These are phyloP conservation scores for Pelmatolapia mariae DNA, from an alignment of 2,113 vertebrate genomes.

Conservation along the genomic window DNA sequence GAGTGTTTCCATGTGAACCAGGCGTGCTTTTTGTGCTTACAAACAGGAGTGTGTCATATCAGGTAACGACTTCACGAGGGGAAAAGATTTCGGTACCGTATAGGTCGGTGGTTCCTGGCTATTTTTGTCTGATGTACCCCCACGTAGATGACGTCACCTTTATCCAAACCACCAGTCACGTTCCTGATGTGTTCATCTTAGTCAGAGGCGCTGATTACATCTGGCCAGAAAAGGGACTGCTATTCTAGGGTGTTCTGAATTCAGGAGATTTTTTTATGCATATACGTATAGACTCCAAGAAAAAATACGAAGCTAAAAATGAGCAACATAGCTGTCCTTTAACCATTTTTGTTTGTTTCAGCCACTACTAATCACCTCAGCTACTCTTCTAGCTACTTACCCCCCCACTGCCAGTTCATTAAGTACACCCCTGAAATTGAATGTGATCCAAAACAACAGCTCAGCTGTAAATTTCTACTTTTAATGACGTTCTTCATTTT, in stretches of 20 bases:
- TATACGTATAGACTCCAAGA: not conserved
- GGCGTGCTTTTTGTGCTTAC: not conserved
- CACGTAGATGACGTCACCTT: not conserved
- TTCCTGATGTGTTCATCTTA: not conserved
- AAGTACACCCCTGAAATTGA: not conserved
- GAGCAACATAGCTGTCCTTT: not conserved
- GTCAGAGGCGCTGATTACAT: not conserved
- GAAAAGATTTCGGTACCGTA: not conserved
- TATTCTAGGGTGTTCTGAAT: not conserved
- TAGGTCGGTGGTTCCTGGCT: not conserved
- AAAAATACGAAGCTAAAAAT: not conserved
- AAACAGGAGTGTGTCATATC: not conserved
- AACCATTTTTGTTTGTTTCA: not conserved
- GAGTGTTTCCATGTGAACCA: conserved; percentile 30
- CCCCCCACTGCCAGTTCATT: not conserved
- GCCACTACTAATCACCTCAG: not conserved
- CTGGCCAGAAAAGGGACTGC: not conserved
- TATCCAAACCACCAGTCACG: not conserved
- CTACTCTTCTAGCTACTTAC: not conserved
- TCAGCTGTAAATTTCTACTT: not conserved
- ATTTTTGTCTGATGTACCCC: not conserved
- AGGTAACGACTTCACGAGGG: not conserved
- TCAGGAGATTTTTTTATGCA: not conserved
- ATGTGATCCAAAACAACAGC: not conserved
- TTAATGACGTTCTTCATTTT: not conserved